These are phyloP conservation scores for Alosa alosa DNA, from an alignment of 2,113 vertebrate species.

Conservation along the genomic window DNA sequence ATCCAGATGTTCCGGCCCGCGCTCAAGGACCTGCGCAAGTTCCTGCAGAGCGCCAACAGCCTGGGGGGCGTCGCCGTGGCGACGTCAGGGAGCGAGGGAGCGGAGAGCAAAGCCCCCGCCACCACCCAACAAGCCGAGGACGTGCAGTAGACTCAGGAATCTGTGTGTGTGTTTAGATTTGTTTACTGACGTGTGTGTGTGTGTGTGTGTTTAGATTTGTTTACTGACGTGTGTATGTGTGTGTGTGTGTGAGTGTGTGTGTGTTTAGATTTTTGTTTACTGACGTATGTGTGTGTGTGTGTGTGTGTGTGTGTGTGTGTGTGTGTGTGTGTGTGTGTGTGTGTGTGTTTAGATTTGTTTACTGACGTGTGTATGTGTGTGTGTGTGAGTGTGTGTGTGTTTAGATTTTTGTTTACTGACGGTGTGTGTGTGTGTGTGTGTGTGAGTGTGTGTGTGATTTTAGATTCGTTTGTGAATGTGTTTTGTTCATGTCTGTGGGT, in stretches of 20 bases:
- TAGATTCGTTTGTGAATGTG: no score
- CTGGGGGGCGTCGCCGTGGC: neutral
- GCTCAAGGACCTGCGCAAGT: conserved; percentile 91
- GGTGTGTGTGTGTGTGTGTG: neutral
- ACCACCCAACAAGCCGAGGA: conserved; percentile 47
- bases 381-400: neutral
- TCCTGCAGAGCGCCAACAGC: conserved; percentile 78
- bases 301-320: neutral
- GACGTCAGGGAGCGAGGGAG: conserved; percentile 21
- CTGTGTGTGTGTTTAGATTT: neutral
- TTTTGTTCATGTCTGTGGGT: no score
- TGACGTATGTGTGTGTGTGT: neutral
- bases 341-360: neutral
- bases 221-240: neutral
- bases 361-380: neutral
- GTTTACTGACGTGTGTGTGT: neutral
- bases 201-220: neutral
- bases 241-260: neutral
- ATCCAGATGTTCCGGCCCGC: conserved; percentile 91
- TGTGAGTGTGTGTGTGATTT: neutral
- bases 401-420: neutral
- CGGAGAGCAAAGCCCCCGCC: conserved; percentile 47
- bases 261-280: neutral
- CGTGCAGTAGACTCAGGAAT: conserved; percentile 45
- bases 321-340: neutral